Conservation (phyloP, 2,797 vertebrate genomes). For the Eidolon dupreanum region DNA sequence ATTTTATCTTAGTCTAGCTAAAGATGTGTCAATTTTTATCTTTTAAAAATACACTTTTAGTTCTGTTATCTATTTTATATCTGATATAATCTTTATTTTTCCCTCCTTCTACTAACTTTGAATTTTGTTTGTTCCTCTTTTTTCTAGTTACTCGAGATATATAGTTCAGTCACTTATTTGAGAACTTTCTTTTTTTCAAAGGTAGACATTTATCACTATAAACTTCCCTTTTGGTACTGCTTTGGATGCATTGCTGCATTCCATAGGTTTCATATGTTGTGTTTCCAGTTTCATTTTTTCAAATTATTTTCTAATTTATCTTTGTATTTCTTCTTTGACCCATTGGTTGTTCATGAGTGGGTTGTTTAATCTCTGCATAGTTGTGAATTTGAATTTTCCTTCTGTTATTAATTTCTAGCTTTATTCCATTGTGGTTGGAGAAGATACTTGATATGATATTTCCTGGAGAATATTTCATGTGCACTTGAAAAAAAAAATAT, state of each 20-base stretch:
- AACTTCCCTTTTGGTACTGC: not conserved
- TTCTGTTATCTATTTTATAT: not conserved
- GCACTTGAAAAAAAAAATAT: not conserved
- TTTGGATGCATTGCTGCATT: not conserved
- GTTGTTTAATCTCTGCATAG: not conserved
- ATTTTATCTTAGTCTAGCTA: not conserved
- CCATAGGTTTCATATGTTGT: not conserved
- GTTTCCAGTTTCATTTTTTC: not conserved
- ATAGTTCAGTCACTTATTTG: not conserved
- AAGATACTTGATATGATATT: not conserved
- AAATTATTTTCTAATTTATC: not conserved
- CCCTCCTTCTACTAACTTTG: not conserved
- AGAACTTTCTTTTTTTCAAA: not conserved
- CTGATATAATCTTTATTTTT: not conserved
- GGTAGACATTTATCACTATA: not conserved
- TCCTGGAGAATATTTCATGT: not conserved
- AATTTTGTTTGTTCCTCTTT: not conserved
- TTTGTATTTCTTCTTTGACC: not conserved
- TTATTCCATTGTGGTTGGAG: not conserved
- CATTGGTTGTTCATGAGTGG: not conserved
- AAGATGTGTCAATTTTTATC: not conserved
- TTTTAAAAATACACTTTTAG: not conserved
- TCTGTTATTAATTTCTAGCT: not conserved
- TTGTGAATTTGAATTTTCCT: not conserved
- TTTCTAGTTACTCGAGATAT: not conserved